Percentiles rank a stretch among this genome's conserved stretches.
phyloP scores from a whole-genome alignment of 2,797 vertebrate species.

The Acanthiza pusilla region DNA sequence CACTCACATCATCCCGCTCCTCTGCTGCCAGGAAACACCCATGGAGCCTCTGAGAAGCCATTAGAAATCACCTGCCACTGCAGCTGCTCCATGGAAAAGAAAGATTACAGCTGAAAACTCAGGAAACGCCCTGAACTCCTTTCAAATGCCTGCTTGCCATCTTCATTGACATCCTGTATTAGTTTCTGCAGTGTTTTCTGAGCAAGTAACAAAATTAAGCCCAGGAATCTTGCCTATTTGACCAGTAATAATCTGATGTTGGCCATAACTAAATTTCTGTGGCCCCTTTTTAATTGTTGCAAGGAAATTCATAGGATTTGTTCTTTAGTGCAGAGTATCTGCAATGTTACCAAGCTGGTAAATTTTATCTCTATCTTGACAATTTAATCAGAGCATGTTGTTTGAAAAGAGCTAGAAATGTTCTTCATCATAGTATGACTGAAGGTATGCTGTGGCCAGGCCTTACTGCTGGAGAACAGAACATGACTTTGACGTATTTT shows the following conservation, averaged over 20 bases:
- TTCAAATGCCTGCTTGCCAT: not conserved
- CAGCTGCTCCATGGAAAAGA: not conserved
- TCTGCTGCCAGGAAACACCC: not conserved
- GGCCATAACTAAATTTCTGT: not conserved
- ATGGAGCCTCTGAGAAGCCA: not conserved
- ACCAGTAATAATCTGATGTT: not conserved
- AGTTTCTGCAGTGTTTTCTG: not conserved
- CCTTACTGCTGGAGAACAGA: not conserved
- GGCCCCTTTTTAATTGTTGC: not conserved
- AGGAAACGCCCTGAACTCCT: not conserved
- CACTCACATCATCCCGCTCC: not conserved
- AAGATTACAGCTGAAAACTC: not conserved
- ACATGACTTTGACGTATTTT: not conserved
- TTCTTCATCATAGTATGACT: not conserved
- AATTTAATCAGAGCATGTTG: not conserved
- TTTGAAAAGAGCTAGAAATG: not conserved
- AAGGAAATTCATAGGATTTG: not conserved
- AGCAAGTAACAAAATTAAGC: not conserved
- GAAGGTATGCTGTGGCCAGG: fast-evolving
- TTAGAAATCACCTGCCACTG: not conserved
- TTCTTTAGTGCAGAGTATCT: not conserved
- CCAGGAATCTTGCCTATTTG: not conserved
- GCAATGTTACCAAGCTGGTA: not conserved
- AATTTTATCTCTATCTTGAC: not conserved
- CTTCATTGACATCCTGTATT: not conserved